These are phyloP conservation scores for Mobula birostris DNA, from an alignment of 2,113 vertebrate species.

Conservation along the genomic window DNA sequence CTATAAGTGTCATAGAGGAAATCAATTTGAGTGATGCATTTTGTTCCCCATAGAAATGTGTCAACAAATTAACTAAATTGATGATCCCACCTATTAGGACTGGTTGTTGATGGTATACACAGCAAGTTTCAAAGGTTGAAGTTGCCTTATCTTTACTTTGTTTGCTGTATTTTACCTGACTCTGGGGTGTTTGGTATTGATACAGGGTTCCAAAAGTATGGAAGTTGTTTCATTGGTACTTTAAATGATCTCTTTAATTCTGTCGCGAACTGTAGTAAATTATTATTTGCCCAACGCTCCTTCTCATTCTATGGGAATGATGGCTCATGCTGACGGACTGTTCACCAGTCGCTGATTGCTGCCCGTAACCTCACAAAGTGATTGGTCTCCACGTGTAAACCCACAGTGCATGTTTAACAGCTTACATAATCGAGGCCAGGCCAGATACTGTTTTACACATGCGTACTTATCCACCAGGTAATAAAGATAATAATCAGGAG, in stretches of 20 bases:
- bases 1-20: neutral
- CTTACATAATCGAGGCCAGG: neutral
- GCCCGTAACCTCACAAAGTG: neutral
- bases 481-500: neutral
- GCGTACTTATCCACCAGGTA: neutral
- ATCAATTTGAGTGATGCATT: neutral
- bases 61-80: slow-evolving; percentile 11
- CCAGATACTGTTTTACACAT: neutral
- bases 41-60: neutral
- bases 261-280: neutral
- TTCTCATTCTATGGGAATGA: neutral
- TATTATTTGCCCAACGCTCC: neutral
- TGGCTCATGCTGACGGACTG: neutral
- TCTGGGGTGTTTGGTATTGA: neutral
- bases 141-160: neutral
- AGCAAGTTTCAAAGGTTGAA: neutral
- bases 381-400: neutral
- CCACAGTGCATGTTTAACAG: neutral
- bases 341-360: neutral
- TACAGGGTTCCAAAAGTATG: neutral
- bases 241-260: neutral
- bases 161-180: neutral
- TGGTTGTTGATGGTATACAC: neutral
- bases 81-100: slow-evolving; percentile 4
- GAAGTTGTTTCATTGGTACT: neutral